Evolutionary conservation across 2,888 invertebrate genomes (phyloP).

Genomic region (Gisinianus flammeolus): DNA sequence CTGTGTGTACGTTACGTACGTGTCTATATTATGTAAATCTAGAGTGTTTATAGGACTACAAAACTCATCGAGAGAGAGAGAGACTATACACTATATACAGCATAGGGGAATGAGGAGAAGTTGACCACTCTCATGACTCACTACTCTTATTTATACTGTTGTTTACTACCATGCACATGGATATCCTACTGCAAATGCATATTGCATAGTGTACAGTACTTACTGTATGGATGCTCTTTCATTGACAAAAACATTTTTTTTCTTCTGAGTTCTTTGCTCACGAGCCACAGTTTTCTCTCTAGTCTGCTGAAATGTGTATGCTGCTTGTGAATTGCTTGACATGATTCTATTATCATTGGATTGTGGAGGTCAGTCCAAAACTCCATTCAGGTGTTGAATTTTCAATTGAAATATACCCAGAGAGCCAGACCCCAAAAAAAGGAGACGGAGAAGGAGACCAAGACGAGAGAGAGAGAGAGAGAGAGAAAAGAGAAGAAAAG

Average conservation of each 20-base stretch:
- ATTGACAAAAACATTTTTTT: neutral
- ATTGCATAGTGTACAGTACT: neutral
- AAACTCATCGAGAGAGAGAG: no score
- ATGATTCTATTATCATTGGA: neutral
- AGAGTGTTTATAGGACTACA: neutral
- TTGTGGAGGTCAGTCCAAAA: neutral
- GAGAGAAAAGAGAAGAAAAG: neutral
- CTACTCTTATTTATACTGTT: no score
- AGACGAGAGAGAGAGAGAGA: neutral
- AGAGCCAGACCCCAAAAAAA: neutral
- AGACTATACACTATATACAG: no score
- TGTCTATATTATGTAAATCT: no score
- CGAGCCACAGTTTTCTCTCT: neutral
- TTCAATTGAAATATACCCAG: neutral
- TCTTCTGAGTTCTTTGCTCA: neutral
- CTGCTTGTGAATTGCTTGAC: neutral
- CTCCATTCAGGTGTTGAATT: neutral
- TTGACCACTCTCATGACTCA: neutral
- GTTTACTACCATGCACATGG: no score
- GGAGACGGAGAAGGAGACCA: neutral
- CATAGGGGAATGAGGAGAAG: neutral
- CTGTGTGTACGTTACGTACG: no score
- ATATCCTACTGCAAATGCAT: no score
- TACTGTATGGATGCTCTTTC: neutral
- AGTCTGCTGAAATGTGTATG: neutral